Conservation (phyloP, 2,113 vertebrate species). For the Glaucomys volans region DNA sequence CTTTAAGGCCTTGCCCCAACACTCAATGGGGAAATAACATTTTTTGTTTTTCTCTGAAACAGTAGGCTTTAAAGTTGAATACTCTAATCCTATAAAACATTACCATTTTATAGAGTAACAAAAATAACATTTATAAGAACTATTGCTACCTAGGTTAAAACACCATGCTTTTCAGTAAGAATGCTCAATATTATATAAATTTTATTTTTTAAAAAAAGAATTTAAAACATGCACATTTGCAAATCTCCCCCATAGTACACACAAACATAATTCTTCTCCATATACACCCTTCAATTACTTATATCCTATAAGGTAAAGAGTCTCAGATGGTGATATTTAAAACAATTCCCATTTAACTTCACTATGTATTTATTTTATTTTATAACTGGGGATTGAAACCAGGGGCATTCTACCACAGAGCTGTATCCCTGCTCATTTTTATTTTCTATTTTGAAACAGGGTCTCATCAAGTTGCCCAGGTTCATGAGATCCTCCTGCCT, state of each 20-base stretch:
- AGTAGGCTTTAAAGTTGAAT: constrained; percentile 5
- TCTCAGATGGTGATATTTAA: background rate
- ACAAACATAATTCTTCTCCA: background rate
- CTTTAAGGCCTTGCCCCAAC: constrained; percentile 23
- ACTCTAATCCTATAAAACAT: background rate
- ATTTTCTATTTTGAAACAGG: no score
- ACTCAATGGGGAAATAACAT: constrained; percentile 12
- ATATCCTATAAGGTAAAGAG: background rate
- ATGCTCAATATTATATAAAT: background rate
- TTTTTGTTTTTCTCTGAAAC: constrained; percentile 15
- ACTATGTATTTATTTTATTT: background rate
- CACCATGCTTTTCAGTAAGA: background rate
- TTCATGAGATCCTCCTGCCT: no score
- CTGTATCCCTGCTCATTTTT: no score
- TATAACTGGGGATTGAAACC: no score
- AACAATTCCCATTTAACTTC: constrained; percentile 47
- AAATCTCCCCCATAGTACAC: background rate
- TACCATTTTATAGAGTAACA: constrained; percentile 14
- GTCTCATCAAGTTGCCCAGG: no score
- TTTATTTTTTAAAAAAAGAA: background rate
- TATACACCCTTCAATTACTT: background rate
- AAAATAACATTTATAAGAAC: constrained; percentile 42
- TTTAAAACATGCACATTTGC: constrained; percentile 15
- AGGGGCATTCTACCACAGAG: no score
- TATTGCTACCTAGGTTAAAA: background rate